These are phyloP conservation scores for Propithecus perrieri DNA, from an alignment of 2,797 vertebrate genomes.

Conservation along the genomic window DNA sequence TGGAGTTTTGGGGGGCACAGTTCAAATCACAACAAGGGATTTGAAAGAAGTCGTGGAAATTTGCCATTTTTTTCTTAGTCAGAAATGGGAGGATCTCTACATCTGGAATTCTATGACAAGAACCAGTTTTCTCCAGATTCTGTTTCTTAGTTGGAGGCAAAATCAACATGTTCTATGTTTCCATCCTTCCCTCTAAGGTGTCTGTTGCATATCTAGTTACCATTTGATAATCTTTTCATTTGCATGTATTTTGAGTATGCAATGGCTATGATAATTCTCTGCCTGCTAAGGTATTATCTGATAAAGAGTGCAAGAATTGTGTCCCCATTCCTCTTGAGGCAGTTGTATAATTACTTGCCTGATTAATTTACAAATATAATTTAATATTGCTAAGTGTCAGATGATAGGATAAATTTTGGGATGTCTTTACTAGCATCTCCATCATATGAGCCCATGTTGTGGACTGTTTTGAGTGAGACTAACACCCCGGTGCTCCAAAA, in stretches of 20 bases:
- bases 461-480: not conserved
- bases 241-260: not conserved
- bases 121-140: not conserved
- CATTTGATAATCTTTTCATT: not conserved
- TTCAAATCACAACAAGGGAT: not conserved
- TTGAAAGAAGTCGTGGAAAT: not conserved
- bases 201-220: not conserved
- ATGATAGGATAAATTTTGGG: not conserved
- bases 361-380: not conserved
- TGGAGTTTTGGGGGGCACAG: not conserved
- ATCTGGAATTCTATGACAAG: not conserved
- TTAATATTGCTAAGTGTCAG: not conserved
- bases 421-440: not conserved
- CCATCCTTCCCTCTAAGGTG: not conserved
- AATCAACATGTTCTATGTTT: not conserved
- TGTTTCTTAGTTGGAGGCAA: not conserved
- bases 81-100: not conserved
- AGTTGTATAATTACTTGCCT: not conserved
- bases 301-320: not conserved
- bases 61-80: not conserved
- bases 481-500: not conserved
- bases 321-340: not conserved
- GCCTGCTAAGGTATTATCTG: not conserved
- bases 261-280: not conserved
- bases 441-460: not conserved